Percentiles rank a stretch among this genome's conserved stretches.
phyloP scores from a whole-genome alignment of 2,113 vertebrate species.

The Micronycteris hirsuta region DNA sequence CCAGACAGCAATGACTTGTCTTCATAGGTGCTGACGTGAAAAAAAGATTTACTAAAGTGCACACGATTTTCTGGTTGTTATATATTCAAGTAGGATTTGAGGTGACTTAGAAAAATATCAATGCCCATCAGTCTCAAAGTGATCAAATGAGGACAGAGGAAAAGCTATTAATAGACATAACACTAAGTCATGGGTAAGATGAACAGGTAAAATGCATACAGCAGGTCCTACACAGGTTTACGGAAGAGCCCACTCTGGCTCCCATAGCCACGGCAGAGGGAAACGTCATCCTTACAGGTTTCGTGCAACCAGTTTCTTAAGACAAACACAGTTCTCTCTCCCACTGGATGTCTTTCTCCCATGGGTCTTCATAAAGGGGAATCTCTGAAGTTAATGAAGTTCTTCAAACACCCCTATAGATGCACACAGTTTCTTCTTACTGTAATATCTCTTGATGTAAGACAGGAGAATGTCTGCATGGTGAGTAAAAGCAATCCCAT shows the following conservation, averaged over 20 bases:
- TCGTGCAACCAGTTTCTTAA: not conserved
- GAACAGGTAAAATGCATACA: not conserved
- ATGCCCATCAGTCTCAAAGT: not conserved
- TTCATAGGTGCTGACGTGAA: not conserved
- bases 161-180: not conserved
- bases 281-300: not conserved
- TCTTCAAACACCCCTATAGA: not conserved
- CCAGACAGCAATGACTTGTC: not conserved
- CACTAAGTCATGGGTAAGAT: not conserved
- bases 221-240: not conserved
- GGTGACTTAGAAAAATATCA: not conserved
- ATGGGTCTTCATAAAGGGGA: not conserved
- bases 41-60: not conserved
- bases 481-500: not conserved
- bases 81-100: not conserved
- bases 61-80: not conserved
- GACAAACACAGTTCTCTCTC: not conserved
- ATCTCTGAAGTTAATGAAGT: not conserved
- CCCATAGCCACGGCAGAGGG: not conserved
- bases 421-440: not conserved
- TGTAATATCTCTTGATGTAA: not conserved
- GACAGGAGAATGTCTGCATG: not conserved
- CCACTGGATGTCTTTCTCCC: not conserved
- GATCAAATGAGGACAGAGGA: not conserved
- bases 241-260: not conserved